These are phyloP conservation scores for Bubalus kerabau DNA, from an alignment of 2,113 vertebrate species.

Conservation along the genomic window DNA sequence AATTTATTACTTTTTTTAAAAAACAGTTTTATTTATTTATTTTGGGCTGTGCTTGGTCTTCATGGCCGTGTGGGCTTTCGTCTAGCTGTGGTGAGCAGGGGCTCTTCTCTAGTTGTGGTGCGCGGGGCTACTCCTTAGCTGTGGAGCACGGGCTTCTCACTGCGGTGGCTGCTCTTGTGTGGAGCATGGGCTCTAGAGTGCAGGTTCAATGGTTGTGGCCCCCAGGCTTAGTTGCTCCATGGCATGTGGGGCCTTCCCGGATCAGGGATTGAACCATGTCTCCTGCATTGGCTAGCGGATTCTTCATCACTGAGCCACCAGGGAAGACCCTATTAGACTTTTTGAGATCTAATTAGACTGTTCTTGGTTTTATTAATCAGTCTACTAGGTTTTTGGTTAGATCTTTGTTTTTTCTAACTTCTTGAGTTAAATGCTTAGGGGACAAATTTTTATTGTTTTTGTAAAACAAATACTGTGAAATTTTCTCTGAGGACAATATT, in stretches of 20 bases:
- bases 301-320: neutral
- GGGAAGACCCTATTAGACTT: neutral
- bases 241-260: rapidly evolving
- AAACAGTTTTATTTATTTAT: neutral
- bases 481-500: neutral
- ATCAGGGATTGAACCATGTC: neutral
- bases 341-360: neutral
- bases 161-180: neutral
- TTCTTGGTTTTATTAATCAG: slow-evolving; percentile 16
- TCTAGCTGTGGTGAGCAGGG: neutral
- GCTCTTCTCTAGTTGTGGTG: no score
- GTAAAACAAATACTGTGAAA: neutral
- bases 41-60: neutral
- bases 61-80: neutral
- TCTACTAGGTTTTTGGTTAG: neutral
- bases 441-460: neutral
- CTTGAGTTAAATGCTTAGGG: neutral
- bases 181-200: no score
- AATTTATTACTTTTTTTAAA: neutral
- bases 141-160: neutral
- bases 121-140: neutral
- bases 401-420: neutral
- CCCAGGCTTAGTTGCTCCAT: neutral
- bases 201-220: neutral
- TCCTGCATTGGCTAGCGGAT: neutral